Evolutionary conservation across 2,113 vertebrate genomes (phyloP).

Genomic region (Zapornia atra): DNA sequence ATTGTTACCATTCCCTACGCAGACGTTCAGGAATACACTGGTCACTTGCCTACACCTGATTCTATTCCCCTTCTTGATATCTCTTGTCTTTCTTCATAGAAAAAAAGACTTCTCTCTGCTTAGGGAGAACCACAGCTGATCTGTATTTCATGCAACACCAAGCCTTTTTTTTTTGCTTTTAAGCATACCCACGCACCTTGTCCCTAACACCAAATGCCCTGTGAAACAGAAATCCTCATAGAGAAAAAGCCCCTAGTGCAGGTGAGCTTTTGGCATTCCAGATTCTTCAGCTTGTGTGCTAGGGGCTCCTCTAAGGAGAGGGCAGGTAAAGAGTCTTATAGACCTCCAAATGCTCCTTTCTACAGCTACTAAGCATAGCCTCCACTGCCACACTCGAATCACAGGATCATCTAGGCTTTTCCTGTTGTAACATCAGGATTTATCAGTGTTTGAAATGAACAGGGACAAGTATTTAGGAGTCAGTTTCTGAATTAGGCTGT

Average conservation of each 20-base stretch:
- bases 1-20: not conserved
- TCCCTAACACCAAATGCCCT: not conserved
- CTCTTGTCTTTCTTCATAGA: not conserved
- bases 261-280: not conserved
- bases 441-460: not conserved
- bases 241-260: accelerated
- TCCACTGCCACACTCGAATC: not conserved
- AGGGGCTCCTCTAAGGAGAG: not conserved
- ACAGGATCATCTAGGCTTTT: not conserved
- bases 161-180: not conserved
- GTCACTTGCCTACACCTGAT: not conserved
- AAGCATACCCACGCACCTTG: not conserved
- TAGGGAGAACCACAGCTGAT: not conserved
- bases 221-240: not conserved
- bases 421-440: not conserved
- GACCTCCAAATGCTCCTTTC: not conserved
- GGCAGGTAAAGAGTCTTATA: not conserved
- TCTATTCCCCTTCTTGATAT: not conserved
- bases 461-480: not conserved
- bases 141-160: not conserved
- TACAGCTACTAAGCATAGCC: not conserved
- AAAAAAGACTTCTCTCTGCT: not conserved
- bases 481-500: not conserved
- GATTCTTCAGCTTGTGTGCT: not conserved
- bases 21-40: not conserved